A percentile compares a stretch with the other conserved stretches of the same genome.
Evolutionary conservation across 2,888 invertebrate species (phyloP).

Genomic region (Yponomeuta malinellus): DNA sequence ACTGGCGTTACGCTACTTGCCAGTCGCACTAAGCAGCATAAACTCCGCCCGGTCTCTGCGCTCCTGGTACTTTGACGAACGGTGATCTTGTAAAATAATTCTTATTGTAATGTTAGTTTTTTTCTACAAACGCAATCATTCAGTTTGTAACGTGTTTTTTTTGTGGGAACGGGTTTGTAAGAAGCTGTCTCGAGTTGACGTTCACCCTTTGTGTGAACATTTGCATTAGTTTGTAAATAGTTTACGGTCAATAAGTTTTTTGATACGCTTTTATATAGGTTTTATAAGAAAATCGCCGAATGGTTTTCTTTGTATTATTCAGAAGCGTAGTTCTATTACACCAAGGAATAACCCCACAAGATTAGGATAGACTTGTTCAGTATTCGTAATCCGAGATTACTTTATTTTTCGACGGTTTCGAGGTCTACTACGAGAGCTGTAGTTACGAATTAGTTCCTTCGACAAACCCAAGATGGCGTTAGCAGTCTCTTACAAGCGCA

Average conservation of each 20-base stretch:
- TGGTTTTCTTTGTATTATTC: not conserved
- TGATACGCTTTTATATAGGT: not conserved
- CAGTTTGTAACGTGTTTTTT: constrained; percentile 61
- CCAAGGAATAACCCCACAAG: not conserved
- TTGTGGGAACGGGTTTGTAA: constrained; percentile 45
- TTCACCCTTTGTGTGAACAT: not conserved
- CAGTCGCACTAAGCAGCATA: not conserved
- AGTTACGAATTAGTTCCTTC: not conserved
- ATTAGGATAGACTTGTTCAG: not conserved
- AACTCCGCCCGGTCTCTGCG: constrained; percentile 11
- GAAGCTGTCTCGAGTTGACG: constrained; percentile 25
- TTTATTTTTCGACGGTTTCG: not conserved
- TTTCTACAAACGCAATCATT: constrained; percentile 66
- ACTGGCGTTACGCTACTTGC: not conserved
- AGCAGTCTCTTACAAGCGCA: constrained; percentile 40
- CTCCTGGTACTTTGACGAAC: constrained; percentile 15
- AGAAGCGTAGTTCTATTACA: not conserved
- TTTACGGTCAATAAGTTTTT: not conserved
- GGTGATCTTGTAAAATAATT: constrained; percentile 45
- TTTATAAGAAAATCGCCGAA: not conserved
- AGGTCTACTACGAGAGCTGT: not conserved
- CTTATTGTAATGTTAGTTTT: constrained; percentile 34
- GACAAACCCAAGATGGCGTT: not conserved
- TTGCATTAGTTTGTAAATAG: not conserved
- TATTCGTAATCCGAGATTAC: constrained; percentile 3